These are phyloP conservation scores for Xiphophorus birchmanni DNA, from an alignment of 2,797 vertebrate genomes.

Conservation along the genomic window DNA sequence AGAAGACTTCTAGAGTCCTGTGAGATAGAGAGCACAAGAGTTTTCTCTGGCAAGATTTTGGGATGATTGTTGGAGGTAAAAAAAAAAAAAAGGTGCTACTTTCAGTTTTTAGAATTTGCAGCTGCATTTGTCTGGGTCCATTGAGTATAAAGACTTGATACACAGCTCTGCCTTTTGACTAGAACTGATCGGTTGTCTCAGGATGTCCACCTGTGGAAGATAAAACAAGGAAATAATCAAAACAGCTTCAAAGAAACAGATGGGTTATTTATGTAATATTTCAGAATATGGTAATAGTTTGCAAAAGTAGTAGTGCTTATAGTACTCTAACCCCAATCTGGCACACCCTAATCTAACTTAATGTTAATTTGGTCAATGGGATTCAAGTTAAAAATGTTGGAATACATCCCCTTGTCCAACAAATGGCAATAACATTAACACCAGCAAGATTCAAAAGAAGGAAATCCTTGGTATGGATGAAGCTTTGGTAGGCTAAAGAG, in stretches of 20 bases:
- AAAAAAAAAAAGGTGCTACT: slow-evolving; percentile 19
- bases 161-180: slow-evolving; percentile 14
- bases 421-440: neutral
- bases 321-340: neutral
- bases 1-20: slow-evolving; percentile 42
- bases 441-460: neutral
- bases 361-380: neutral
- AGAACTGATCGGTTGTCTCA: slow-evolving; percentile 18
- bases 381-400: neutral
- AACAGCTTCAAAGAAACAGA: slow-evolving; percentile 21
- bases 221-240: slow-evolving; percentile 11
- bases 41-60: slow-evolving; percentile 28
- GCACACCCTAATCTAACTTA: neutral
- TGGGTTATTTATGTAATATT: neutral
- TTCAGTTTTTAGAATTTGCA: slow-evolving; percentile 18
- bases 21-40: slow-evolving; percentile 62
- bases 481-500: neutral
- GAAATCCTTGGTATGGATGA: neutral
- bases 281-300: neutral
- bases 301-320: neutral
- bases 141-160: neutral
- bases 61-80: slow-evolving; percentile 28
- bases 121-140: slow-evolving; percentile 40
- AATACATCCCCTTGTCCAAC: neutral
- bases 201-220: slow-evolving; percentile 41